Percentiles rank a stretch among this genome's conserved stretches.
phyloP scores from a whole-genome alignment of 2,113 vertebrate species.

The Passer domesticus region DNA sequence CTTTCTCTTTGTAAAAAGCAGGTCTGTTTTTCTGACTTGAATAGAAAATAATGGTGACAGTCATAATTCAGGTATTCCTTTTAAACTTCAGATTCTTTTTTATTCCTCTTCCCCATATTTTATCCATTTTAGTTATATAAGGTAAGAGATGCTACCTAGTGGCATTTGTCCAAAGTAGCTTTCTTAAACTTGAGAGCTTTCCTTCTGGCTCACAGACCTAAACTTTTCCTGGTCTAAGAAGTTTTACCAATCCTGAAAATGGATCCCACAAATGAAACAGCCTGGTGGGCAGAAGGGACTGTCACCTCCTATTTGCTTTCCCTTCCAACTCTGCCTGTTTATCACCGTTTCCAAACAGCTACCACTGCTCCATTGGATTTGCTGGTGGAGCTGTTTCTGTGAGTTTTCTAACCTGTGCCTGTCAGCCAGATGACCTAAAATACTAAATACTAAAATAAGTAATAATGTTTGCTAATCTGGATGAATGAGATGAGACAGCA shows the following conservation, averaged over 20 bases:
- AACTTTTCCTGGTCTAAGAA: not conserved
- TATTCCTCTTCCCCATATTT: not conserved
- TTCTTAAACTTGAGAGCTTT: not conserved
- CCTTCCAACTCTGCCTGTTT: not conserved
- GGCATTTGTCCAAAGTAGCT: not conserved
- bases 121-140: not conserved
- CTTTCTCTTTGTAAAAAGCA: not conserved
- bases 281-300: not conserved
- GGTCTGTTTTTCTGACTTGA: not conserved
- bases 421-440: not conserved
- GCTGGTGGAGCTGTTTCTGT: not conserved
- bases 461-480: not conserved
- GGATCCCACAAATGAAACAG: not conserved
- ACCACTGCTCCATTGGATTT: not conserved
- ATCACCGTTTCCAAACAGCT: not conserved
- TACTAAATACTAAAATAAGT: not conserved
- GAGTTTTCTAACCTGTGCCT: not conserved
- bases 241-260: not conserved
- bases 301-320: not conserved
- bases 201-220: not conserved
- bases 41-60: not conserved
- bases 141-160: not conserved
- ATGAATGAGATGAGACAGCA: not conserved
- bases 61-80: not conserved
- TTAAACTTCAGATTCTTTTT: not conserved